A percentile compares a stretch with the other conserved stretches of the same genome.
Conservation (phyloP, 2,888 invertebrate species). For the Mythimna loreyi region DNA sequence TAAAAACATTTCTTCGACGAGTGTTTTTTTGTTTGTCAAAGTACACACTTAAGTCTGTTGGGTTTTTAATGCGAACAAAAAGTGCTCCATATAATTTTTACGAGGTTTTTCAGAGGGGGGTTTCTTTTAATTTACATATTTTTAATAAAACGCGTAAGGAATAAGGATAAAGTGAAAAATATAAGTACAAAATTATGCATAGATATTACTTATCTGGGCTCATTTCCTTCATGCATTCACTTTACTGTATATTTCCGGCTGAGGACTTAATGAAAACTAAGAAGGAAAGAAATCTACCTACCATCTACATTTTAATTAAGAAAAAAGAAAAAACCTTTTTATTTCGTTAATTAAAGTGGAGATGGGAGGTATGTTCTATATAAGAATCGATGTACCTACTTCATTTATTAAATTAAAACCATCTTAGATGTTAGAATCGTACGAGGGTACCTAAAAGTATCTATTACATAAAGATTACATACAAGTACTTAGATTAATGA, state of each 20-base stretch:
- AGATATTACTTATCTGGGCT: conserved; percentile 57
- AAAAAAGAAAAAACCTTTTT: conserved; percentile 14
- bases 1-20: conserved; percentile 64
- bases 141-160: conserved; percentile 52
- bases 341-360: not conserved
- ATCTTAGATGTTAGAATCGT: no score
- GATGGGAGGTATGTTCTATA: not conserved
- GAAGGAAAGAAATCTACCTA: conserved; percentile 15
- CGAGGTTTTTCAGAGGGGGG: conserved; percentile 34
- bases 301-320: conserved; percentile 11
- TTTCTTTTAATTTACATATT: conserved; percentile 57
- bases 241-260: conserved; percentile 16
- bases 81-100: conserved; percentile 44
- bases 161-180: conserved; percentile 36
- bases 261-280: conserved; percentile 24
- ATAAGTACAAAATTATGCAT: conserved; percentile 52
- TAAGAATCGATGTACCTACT: not conserved
- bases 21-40: conserved; percentile 59
- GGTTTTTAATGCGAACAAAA: conserved; percentile 42
- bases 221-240: conserved; percentile 56
- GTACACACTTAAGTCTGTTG: conserved; percentile 44
- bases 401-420: not conserved
- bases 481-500: no score
- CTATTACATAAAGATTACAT: no score
- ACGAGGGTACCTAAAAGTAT: no score